Base-by-base conservation (phyloP, 2,888 invertebrate genomes). In the Oscheius sp. region DNA sequence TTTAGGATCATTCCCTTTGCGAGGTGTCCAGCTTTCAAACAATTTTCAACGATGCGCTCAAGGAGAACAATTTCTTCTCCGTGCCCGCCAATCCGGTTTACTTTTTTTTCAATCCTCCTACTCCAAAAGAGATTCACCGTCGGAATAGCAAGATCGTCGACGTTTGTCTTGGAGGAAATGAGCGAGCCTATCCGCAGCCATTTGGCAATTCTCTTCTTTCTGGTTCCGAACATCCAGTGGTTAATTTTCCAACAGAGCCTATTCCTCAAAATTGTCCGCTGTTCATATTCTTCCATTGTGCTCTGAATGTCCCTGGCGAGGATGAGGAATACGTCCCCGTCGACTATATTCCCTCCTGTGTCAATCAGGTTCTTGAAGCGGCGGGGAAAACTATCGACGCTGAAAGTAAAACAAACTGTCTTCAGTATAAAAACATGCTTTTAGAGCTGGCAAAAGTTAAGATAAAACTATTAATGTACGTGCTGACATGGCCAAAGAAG, bases 281-380 rank as follows among this genome's bases (percentile, higher is more conserved):
- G 43, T 82, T 82, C 72, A 70, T 83, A 9, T 75, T 75, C 41
- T 81, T 83, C 74, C 69, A 75, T 16, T 83, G 82, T 53, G 72
- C 75, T 0, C 72, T 81, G 5, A 68, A 68, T 0, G 76, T 76
- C 43, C 75, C 73, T 13, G 58, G 58, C 16, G 75, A 74, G 2
- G 53, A 53, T 3, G 66, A 75, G 69, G 69, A 76, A 23, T 72
- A 76, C n/a, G 79, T 83, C 52, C 76, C 75, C 1, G 75, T 81
- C 27, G 66, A 69, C 27, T 79, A 76, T 41, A 63, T 83, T 1
- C 82, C 82, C 0, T 74, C 77, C 5, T 83, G 82, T 43, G 69
- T 80, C 43, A 76, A 79, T 55, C 69, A 81, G 25, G 23, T 80
- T 9, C 66, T 80, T 18, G 45, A 74, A 23, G 49, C 53, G 18